Base-by-base conservation (phyloP, 2,797 vertebrate genomes). In the Columba guinea region DNA sequence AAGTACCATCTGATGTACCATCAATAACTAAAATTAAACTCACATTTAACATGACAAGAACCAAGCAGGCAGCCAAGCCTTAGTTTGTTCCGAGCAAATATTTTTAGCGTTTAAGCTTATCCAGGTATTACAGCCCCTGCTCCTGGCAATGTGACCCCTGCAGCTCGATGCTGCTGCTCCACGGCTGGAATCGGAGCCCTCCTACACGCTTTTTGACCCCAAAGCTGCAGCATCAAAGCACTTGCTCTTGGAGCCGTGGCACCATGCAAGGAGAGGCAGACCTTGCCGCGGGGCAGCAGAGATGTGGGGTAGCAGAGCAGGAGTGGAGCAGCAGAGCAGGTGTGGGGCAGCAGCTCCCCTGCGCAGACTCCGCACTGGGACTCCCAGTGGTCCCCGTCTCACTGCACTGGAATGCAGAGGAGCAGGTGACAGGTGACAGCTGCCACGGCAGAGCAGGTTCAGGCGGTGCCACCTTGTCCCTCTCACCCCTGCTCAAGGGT, bases 21-120 rank as follows among this genome's bases (percentile, higher is more conserved):
- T 64, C 64, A 83, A 51, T 60, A 95, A 85, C 84, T 75, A 77
- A 89, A 87, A 84, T 60, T 84, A 94, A 94, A 89, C 13, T 70
- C 63, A 15, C 68, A 35, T 80, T 89, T 79, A 74, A 51, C 10
- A 15, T 1, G 1, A 68, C 35, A 77, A 30, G 37, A 67, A 58
- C 65, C 67, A 83, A 85, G 71, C 22, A 65, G n/a, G 35, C 52
- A 83, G 81, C n/a, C 60, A 77, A 70, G 30, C 41, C 65, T 67
- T 30, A 44, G n/a, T 37, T 51, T 67, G 39, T 34, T 96, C 63
- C 69, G 23, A 65, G 30, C 41, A 79, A 81, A 32, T 8, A 20
- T 37, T 58, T 68, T 62, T 26, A 52, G 65, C 27, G 12, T 52
- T 51, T 14, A 84, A 60, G 20, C 8, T 90, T 37, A 35, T 10